phyloP scores from a whole-genome alignment of 2,888 invertebrate genomes.

The Entomobrya multifasciata region DNA sequence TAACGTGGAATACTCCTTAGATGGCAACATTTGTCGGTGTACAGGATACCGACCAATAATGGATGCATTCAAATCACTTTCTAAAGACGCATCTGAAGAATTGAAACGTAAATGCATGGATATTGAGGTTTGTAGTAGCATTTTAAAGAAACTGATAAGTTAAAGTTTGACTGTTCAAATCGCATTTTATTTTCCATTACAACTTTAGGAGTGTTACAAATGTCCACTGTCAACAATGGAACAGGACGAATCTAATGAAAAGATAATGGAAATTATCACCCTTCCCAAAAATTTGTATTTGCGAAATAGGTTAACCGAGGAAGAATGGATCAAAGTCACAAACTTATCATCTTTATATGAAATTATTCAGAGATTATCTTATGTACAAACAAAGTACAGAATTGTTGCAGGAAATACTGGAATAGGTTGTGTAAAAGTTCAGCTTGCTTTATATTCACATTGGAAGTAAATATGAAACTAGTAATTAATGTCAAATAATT shows the following conservation, averaged over 20 bases:
- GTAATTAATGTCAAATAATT: not conserved
- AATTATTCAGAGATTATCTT: conserved; percentile 52
- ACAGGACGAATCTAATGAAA: not conserved
- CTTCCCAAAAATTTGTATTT: conserved; percentile 14
- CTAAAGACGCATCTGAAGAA: conserved; percentile 84
- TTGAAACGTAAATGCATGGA: conserved; percentile 82
- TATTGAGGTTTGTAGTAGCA: conserved; percentile 10
- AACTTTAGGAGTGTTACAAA: conserved; percentile 28
- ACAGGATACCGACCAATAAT: conserved; percentile 86
- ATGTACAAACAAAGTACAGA: conserved; percentile 82
- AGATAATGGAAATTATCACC: conserved; percentile 28
- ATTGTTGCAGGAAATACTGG: conserved; percentile 89
- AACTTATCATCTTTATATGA: conserved; percentile 59
- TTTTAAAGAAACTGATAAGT: too few relatives aligned
- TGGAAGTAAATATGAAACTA: too few relatives aligned
- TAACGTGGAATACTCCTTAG: conserved; percentile 87
- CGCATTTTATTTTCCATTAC: too few relatives aligned
- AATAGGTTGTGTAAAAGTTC: too few relatives aligned
- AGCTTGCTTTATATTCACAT: not conserved
- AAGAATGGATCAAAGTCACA: conserved; percentile 75
- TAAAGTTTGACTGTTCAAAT: too few relatives aligned
- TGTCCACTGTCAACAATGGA: not conserved
- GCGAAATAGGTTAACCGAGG: not conserved
- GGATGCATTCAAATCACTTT: conserved; percentile 89
- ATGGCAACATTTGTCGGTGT: conserved; percentile 88